Conservation (phyloP, 2,113 vertebrate species). For the Okapia johnstoni region DNA sequence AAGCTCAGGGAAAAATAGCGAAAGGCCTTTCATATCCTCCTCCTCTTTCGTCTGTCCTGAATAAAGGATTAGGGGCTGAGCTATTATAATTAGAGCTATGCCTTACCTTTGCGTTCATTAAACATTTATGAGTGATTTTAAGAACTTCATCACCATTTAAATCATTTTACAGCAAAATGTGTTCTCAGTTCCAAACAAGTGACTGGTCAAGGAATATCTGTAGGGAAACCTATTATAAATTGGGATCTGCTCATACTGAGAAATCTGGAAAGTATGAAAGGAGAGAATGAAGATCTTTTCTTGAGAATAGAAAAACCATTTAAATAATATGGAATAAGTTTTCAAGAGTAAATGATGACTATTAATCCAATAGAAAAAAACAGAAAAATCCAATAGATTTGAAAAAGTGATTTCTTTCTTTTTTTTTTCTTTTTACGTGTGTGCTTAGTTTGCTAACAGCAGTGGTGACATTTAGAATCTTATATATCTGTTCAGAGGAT, state of each 20-base stretch:
- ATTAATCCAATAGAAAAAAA: not conserved
- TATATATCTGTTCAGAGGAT: not conserved
- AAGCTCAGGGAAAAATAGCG: not conserved
- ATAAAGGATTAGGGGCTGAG: not conserved
- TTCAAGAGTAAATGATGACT: not conserved
- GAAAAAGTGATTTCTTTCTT: not conserved
- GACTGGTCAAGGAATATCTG: not conserved
- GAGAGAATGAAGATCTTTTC: not conserved
- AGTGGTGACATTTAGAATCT: not conserved
- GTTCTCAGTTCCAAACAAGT: not conserved
- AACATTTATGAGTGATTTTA: not conserved
- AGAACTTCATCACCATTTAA: not conserved
- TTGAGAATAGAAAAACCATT: not conserved
- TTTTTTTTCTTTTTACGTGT: not conserved
- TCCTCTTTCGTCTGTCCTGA: not conserved
- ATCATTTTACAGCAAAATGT: not conserved
- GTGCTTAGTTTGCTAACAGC: not conserved
- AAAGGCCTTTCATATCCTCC: not conserved
- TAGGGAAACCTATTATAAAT: not conserved
- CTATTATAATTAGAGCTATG: not conserved
- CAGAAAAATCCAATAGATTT: not conserved
- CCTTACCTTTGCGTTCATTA: not conserved
- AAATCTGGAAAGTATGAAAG: not conserved
- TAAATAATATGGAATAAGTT: not conserved
- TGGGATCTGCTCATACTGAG: not conserved